Conservation (phyloP, 2,113 vertebrate species). For the Corythornis vintsioides region DNA sequence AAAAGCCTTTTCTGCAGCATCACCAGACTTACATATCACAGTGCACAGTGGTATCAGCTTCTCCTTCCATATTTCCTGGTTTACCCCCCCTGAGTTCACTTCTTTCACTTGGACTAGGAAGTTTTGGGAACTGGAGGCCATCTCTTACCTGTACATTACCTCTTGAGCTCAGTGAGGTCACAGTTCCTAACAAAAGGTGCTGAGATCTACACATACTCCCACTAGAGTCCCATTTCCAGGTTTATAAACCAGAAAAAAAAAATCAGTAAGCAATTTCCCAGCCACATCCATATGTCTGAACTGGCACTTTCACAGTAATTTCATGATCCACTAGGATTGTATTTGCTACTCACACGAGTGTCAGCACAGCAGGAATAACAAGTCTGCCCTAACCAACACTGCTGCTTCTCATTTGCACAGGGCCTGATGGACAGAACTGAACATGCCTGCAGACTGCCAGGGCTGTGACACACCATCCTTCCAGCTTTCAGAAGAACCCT, state of each 20-base stretch:
- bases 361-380: background rate
- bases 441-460: background rate
- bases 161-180: background rate
- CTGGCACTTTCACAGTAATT: background rate
- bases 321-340: background rate
- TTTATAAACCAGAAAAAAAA: background rate
- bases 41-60: background rate
- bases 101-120: background rate
- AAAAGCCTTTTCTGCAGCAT: background rate
- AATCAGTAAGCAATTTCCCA: background rate
- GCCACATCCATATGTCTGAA: background rate
- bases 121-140: background rate
- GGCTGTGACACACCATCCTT: background rate
- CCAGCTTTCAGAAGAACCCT: background rate
- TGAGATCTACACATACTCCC: background rate
- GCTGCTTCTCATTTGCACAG: background rate
- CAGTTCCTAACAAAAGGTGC: background rate
- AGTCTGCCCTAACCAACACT: background rate
- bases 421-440: background rate
- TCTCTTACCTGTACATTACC: background rate
- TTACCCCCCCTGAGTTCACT: background rate
- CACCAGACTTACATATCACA: background rate
- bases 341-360: background rate
- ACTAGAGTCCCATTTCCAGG: background rate
- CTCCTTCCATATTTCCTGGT: background rate